Evolutionary conservation across 2,113 vertebrate species (phyloP).

Genomic region (Phaethornis superciliosus): DNA sequence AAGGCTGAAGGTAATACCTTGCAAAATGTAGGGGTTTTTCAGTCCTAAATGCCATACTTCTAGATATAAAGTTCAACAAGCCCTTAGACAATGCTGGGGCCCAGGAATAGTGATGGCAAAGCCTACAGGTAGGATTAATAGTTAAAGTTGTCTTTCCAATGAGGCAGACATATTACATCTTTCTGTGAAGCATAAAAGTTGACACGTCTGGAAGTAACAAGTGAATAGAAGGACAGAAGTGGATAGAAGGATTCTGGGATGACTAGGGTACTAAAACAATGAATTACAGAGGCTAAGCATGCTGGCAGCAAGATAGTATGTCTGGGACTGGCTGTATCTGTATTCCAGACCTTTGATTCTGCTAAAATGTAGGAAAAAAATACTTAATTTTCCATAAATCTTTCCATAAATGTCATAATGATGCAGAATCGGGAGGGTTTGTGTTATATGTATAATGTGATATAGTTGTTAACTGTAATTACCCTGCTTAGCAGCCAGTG

Average conservation of each 20-base stretch:
- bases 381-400: neutral
- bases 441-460: neutral
- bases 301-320: neutral
- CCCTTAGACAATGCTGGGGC: neutral
- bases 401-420: neutral
- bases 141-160: neutral
- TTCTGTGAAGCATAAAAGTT: neutral
- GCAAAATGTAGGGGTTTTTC: neutral
- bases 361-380: neutral
- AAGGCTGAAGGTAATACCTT: neutral
- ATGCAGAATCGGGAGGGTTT: neutral
- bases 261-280: neutral
- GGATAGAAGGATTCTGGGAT: neutral
- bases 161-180: neutral
- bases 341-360: neutral
- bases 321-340: neutral
- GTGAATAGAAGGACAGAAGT: neutral
- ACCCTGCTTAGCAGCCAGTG: neutral
- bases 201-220: neutral
- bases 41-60: neutral
- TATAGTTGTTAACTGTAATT: neutral
- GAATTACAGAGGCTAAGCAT: neutral
- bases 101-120: neutral
- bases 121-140: neutral
- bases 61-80: neutral